Evolutionary conservation across 2,888 invertebrate species (phyloP).

Genomic region (Lingula anatina): DNA sequence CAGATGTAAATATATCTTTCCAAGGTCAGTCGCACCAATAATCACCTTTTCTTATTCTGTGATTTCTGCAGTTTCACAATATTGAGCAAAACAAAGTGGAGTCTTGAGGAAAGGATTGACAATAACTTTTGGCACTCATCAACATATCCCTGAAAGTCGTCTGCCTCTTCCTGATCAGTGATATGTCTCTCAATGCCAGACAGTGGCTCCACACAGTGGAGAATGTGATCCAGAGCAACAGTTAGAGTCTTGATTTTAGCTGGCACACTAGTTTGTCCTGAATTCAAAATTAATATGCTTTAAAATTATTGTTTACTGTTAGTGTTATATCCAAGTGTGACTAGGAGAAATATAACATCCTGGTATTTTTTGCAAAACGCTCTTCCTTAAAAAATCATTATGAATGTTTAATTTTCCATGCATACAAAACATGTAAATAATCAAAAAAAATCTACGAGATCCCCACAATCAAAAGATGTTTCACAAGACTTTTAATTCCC

Average conservation of each 20-base stretch:
- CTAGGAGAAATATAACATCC: no score
- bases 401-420: no score
- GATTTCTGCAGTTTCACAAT: constrained; percentile 18
- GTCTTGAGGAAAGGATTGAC: constrained; percentile 18
- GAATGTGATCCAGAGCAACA: constrained; percentile 12
- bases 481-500: no score
- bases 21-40: no score
- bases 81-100: constrained; percentile 23
- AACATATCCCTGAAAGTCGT: constrained; percentile 5
- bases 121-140: constrained; percentile 17
- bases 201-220: constrained; percentile 16
- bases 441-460: no score
- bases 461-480: no score
- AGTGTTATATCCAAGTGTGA: no score
- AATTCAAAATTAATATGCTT: constrained; percentile 2
- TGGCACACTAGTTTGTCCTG: constrained; percentile 15
- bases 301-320: no score
- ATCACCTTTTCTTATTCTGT: constrained; percentile 19
- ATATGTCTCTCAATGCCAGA: constrained; percentile 12
- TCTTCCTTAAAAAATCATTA: no score
- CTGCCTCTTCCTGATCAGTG: constrained; percentile 13
- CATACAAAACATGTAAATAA: no score
- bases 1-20: no score
- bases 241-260: constrained; percentile 12
- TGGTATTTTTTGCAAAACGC: no score